Evolutionary conservation across 2,888 invertebrate genomes (phyloP).

Genomic region (Platypus cylindrus): DNA sequence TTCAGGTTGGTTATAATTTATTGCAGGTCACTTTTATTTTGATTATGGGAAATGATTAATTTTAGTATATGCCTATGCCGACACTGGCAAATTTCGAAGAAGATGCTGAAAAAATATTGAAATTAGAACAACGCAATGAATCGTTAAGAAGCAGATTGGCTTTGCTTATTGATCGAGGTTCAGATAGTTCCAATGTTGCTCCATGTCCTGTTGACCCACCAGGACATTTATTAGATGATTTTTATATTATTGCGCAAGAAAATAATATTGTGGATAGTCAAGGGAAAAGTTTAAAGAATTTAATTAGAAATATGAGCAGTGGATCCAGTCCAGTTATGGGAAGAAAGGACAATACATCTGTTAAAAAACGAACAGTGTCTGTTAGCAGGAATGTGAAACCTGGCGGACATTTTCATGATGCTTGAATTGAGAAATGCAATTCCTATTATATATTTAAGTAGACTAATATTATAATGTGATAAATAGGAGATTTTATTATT

Average conservation of each 20-base stretch:
- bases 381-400: conserved; percentile 12
- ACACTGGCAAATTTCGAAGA: conserved; percentile 76
- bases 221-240: conserved; percentile 77
- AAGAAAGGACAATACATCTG: conserved; percentile 46
- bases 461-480: too few species aligned
- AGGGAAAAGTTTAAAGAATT: conserved; percentile 62
- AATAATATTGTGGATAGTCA: conserved; percentile 47
- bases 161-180: conserved; percentile 36
- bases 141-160: conserved; percentile 47
- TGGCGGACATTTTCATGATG: conserved; percentile 17
- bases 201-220: conserved; percentile 57
- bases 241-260: conserved; percentile 78
- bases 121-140: conserved; percentile 75
- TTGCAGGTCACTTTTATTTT: background rate
- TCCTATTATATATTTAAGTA: too few species aligned
- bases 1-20: conserved; percentile 40
- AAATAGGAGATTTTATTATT: too few species aligned
- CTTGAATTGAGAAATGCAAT: conserved; percentile 5
- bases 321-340: conserved; percentile 69
- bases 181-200: conserved; percentile 39
- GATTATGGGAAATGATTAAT: background rate
- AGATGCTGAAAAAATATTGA: conserved; percentile 65
- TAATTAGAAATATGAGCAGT: conserved; percentile 70
- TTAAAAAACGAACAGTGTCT: conserved; percentile 29
- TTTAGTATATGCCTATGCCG: conserved; percentile 76